phyloP scores from a whole-genome alignment of 2,113 vertebrate species.

The Urocolius indicus region DNA sequence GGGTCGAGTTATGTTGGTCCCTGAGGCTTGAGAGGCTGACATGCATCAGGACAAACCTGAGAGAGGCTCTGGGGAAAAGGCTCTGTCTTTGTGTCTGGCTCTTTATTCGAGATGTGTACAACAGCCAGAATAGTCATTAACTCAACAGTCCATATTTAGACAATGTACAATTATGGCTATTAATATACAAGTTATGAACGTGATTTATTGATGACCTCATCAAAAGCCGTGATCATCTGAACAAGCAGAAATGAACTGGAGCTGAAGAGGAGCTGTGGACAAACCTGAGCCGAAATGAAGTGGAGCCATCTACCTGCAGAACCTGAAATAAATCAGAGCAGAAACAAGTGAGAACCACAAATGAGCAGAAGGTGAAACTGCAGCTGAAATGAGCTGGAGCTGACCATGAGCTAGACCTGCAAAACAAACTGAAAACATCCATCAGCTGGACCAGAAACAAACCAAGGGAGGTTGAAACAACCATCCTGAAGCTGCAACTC shows the following conservation, averaged over 20 bases:
- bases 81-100: not conserved
- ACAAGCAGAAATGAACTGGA: not conserved
- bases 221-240: not conserved
- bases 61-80: not conserved
- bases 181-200: not conserved
- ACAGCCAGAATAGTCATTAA: not conserved
- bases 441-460: not conserved
- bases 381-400: not conserved
- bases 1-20: no score
- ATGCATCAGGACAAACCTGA: not conserved
- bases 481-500: not conserved
- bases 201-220: not conserved
- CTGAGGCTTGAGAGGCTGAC: no score
- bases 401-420: not conserved
- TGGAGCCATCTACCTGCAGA: fast-evolving
- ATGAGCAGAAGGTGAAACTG: not conserved
- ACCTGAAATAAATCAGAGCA: not conserved
- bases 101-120: not conserved
- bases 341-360: not conserved
- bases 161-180: not conserved
- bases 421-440: not conserved
- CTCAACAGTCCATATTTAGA: not conserved
- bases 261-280: no score
- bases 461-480: not conserved
- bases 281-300: not conserved